Evolutionary conservation across 2,888 invertebrate species (phyloP).

Genomic region (Thera britannica): DNA sequence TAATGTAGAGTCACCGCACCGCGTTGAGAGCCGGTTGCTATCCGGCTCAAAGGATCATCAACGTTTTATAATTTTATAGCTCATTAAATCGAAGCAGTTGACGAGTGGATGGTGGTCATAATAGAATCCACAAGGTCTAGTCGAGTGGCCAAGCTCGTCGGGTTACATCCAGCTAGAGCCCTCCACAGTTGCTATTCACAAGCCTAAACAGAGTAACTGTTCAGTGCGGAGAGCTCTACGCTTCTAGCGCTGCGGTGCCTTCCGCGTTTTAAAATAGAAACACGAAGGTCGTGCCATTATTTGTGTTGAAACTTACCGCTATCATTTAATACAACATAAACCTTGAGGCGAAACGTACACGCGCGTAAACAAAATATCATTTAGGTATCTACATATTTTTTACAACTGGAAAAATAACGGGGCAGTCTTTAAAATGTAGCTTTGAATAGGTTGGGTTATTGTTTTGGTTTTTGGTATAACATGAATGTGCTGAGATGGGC

Average conservation of each 20-base stretch:
- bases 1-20: slow-evolving; percentile 21
- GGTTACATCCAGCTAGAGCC: slow-evolving; percentile 5
- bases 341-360: slow-evolving; percentile 57
- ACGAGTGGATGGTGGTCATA: slow-evolving; percentile 51
- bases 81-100: slow-evolving; percentile 37
- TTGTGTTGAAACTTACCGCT: slow-evolving; percentile 60
- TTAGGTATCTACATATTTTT: slow-evolving; percentile 38
- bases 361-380: slow-evolving; percentile 36
- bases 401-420: slow-evolving; percentile 50
- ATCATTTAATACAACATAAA: slow-evolving; percentile 59
- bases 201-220: slow-evolving; percentile 67
- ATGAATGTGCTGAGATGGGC: slow-evolving; percentile 27
- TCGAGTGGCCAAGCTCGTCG: slow-evolving; percentile 25
- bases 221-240: slow-evolving; percentile 67
- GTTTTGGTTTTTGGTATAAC: slow-evolving; percentile 31
- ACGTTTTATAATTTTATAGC: slow-evolving; percentile 34
- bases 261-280: slow-evolving; percentile 82
- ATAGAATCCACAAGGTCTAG: slow-evolving; percentile 39
- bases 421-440: slow-evolving; percentile 38
- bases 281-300: slow-evolving; percentile 76
- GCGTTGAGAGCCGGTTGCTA: slow-evolving; percentile 36
- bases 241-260: slow-evolving; percentile 72
- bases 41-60: slow-evolving; percentile 38
- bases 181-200: slow-evolving; percentile 59
- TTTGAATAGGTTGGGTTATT: slow-evolving; percentile 38